Evolutionary conservation across 2,888 invertebrate genomes (phyloP).

Genomic region (Sericinus montela): DNA sequence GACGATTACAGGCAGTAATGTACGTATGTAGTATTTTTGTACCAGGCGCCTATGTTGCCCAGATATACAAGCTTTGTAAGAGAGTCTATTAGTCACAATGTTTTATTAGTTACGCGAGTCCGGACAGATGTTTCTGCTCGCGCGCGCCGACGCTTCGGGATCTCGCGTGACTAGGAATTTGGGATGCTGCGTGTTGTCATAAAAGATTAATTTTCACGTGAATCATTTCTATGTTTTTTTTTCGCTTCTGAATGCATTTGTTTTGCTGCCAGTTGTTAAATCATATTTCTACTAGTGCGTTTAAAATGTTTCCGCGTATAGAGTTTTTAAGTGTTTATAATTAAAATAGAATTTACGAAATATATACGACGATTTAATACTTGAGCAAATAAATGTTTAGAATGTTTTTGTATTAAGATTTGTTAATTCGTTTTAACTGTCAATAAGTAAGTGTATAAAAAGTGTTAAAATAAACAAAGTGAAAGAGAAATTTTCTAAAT

Average conservation of each 20-base stretch:
- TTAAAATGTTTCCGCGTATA: neutral
- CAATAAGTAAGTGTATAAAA: too few species aligned
- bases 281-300: neutral
- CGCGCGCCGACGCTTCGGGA: neutral
- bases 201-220: conserved; percentile 10
- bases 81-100: conserved; percentile 8
- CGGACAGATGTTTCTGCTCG: conserved; percentile 11
- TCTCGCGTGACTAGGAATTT: conserved; percentile 7
- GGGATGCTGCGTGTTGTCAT: conserved; percentile 10
- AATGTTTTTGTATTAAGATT: too few species aligned
- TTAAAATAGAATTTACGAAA: too few species aligned
- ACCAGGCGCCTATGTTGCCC: neutral
- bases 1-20: too few species aligned
- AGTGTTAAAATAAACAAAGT: too few species aligned
- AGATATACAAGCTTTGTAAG: neutral
- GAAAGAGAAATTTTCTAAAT: too few species aligned
- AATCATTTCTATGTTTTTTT: conserved; percentile 1
- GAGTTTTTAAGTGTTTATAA: too few species aligned
- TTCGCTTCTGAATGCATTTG: neutral
- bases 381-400: too few species aligned
- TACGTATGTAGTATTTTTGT: neutral
- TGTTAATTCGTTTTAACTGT: too few species aligned
- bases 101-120: conserved; percentile 1
- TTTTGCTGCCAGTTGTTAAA: conserved; percentile 8
- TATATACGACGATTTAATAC: too few species aligned